phyloP scores from a whole-genome alignment of 2,888 invertebrate genomes.

The Melanostoma scalare region DNA sequence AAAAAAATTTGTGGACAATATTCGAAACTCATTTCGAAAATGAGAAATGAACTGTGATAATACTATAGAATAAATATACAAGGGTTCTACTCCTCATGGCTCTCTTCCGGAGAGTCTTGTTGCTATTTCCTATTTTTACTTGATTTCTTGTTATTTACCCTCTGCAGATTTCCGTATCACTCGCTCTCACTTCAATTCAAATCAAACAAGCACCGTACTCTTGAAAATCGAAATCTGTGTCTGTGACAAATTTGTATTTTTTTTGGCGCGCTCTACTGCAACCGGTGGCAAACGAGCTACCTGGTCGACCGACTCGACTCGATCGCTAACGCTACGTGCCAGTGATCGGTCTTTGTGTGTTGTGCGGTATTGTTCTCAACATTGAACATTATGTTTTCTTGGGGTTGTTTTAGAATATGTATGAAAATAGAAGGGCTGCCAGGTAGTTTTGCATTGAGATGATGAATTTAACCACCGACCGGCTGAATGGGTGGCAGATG shows the following conservation, averaged over 20 bases:
- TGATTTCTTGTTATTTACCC: not conserved
- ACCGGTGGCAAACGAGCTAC: constrained; percentile 70
- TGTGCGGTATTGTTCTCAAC: constrained; percentile 60
- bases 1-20: too few species aligned
- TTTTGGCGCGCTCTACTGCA: constrained; percentile 69
- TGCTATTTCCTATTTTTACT: constrained; percentile 17
- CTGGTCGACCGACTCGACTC: constrained; percentile 38
- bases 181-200: constrained; percentile 18
- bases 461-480: constrained; percentile 69
- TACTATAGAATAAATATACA: too few species aligned
- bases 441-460: constrained; percentile 67
- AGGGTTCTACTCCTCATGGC: not conserved
- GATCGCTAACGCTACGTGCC: constrained; percentile 28
- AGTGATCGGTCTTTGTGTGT: constrained; percentile 54
- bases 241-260: constrained; percentile 63
- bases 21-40: too few species aligned
- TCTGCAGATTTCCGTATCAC: constrained; percentile 19
- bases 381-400: constrained; percentile 41
- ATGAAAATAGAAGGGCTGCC: constrained; percentile 57
- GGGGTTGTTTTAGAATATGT: constrained; percentile 47
- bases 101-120: constrained; percentile 61
- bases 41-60: too few species aligned
- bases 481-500: constrained; percentile 73
- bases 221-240: constrained; percentile 40
- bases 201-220: constrained; percentile 5